These are phyloP conservation scores for Drosophila sulfurigaster DNA, from an alignment of 1,140 invertebrate genomes.

Conservation along the genomic window DNA sequence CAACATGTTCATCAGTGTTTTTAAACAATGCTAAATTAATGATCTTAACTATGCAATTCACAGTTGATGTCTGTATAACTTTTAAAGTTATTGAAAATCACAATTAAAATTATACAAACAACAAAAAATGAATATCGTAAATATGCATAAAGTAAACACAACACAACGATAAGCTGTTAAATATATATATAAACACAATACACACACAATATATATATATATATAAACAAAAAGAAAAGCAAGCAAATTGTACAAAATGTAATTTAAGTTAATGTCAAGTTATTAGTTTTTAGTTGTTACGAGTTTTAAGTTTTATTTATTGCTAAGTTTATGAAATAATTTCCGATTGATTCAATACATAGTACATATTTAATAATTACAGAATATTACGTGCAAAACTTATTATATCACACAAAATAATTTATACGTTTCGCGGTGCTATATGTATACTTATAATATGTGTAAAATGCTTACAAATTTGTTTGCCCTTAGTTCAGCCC, in stretches of 20 bases:
- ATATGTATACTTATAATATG: conserved; percentile 66
- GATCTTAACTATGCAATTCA: conserved; percentile 62
- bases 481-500: conserved; percentile 50
- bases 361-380: conserved; percentile 17
- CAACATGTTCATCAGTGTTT: conserved; percentile 48
- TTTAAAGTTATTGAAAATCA: conserved; percentile 67
- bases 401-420: conserved; percentile 53
- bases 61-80: conserved; percentile 77
- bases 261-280: conserved; percentile 58
- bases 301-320: conserved; percentile 66
- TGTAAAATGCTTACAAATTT: conserved; percentile 59
- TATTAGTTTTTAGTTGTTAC: conserved; percentile 67
- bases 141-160: conserved; percentile 52
- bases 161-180: conserved; percentile 75
- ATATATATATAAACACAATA: conserved; percentile 51
- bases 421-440: conserved; percentile 81
- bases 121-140: conserved; percentile 36
- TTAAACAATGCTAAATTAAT: conserved; percentile 64
- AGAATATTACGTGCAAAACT: conserved; percentile 3
- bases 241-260: conserved; percentile 77
- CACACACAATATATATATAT: conserved; percentile 37
- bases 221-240: conserved; percentile 38
- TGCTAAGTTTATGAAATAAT: conserved; percentile 59
- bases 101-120: conserved; percentile 23
- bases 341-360: conserved; percentile 30